A percentile compares a stretch with the other conserved stretches of the same genome.
phyloP scores from a whole-genome alignment of 64 coral and sea anemone genomes.

The Platygyra sinensis region DNA sequence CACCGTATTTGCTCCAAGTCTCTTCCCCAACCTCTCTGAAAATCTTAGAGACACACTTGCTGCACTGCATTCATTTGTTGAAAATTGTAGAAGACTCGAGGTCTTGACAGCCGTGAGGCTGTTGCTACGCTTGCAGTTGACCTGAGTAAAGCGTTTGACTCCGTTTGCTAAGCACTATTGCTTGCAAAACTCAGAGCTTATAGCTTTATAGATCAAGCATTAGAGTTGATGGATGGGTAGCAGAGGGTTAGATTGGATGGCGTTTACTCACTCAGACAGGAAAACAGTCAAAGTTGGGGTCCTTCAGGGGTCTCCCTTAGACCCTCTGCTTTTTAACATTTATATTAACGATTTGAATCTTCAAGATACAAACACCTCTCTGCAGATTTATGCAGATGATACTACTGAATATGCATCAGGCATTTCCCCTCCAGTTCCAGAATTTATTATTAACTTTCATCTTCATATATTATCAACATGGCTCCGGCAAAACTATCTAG shows the following conservation, averaged over 20 bases:
- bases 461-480: background rate
- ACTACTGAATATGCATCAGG: slow-evolving; percentile 5
- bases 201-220: background rate
- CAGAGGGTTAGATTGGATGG: slow-evolving; percentile 16
- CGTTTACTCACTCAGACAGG: background rate
- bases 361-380: background rate
- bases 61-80: slow-evolving; percentile 67
- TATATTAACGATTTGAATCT: slow-evolving; percentile 22
- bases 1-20: background rate
- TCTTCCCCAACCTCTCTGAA: slow-evolving; percentile 23
- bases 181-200: background rate
- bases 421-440: background rate
- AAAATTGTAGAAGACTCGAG: slow-evolving; percentile 68
- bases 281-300: background rate
- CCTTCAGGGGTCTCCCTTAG: slow-evolving; percentile 8
- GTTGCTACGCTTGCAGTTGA: background rate
- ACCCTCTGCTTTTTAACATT: too few relatives aligned
- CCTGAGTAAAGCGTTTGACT: slow-evolving; percentile 17
- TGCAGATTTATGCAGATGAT: slow-evolving; percentile 1
- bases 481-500: background rate
- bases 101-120: background rate
- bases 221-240: background rate
- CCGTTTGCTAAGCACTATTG: background rate
- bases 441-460: background rate
- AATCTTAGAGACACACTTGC: slow-evolving; percentile 58